These are phyloP conservation scores for Gallinago jamesoni DNA, from an alignment of 2,113 vertebrate genomes.

Conservation along the genomic window DNA sequence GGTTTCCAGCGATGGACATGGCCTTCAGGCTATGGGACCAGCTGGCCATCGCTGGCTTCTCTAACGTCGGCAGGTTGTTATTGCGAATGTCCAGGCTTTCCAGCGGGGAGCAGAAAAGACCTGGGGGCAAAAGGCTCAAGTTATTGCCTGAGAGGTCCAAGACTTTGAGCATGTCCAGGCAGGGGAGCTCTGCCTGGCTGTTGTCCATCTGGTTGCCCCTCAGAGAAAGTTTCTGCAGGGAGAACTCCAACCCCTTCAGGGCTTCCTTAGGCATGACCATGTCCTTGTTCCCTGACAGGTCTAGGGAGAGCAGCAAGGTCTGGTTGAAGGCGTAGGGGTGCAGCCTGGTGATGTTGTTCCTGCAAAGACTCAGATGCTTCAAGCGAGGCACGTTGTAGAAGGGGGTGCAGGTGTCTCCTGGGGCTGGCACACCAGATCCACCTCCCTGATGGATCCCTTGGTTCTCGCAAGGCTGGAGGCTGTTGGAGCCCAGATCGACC, in stretches of 20 bases:
- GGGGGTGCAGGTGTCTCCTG: slow-evolving; percentile 50
- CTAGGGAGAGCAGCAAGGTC: slow-evolving; percentile 72
- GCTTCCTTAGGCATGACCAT: slow-evolving; percentile 54
- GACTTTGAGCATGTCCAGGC: slow-evolving; percentile 56
- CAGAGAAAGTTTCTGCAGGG: slow-evolving; percentile 76
- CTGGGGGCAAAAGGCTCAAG: slow-evolving; percentile 60
- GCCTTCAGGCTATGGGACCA: slow-evolving; percentile 54
- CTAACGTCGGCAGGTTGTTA: slow-evolving; percentile 67
- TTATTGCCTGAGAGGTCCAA: slow-evolving; percentile 76
- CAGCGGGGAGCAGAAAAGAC: slow-evolving; percentile 67
- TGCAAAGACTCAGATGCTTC: slow-evolving; percentile 74
- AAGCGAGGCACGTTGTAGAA: slow-evolving; percentile 67
- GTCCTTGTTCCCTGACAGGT: slow-evolving; percentile 74
- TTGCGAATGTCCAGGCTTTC: slow-evolving; percentile 69
- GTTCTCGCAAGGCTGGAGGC: slow-evolving; percentile 67
- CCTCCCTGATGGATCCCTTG: not conserved
- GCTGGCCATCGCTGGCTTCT: not conserved
- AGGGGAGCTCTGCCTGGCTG: slow-evolving; percentile 63
- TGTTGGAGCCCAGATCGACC: slow-evolving; percentile 75
- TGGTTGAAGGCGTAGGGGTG: slow-evolving; percentile 55
- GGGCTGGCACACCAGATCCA: not conserved
- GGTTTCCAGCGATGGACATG: slow-evolving; percentile 73
- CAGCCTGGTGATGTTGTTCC: slow-evolving; percentile 73
- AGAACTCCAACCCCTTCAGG: slow-evolving; percentile 65
- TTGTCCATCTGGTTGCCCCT: slow-evolving; percentile 67